Percentiles rank a stretch among this genome's conserved stretches.
phyloP scores from a whole-genome alignment of 1,140 invertebrate genomes.

The Armadillidium nasatum region DNA sequence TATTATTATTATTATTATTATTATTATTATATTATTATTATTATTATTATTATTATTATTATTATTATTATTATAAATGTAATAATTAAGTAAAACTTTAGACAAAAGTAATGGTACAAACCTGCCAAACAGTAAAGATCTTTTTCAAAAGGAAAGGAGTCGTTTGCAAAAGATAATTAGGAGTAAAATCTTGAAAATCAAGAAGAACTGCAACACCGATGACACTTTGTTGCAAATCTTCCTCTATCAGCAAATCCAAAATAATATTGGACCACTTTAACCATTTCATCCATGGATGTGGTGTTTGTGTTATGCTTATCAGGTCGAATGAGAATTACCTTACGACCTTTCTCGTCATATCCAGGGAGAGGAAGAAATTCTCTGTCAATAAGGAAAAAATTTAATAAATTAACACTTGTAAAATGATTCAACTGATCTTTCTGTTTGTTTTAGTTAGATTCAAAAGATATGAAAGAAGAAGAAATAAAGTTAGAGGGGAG shows the following conservation, averaged over 20 bases:
- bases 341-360: conserved; percentile 29
- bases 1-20: too few species aligned
- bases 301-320: conserved; percentile 11
- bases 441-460: too few species aligned
- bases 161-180: too few species aligned
- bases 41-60: too few species aligned
- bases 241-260: conserved; percentile 54
- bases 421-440: too few species aligned
- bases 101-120: background rate
- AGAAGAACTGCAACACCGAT: conserved; percentile 36
- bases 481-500: too few species aligned
- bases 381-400: background rate
- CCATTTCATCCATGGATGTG: background rate
- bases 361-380: conserved; percentile 31
- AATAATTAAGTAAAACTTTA: too few species aligned
- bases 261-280: background rate
- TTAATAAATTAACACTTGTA: background rate
- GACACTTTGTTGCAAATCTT: conserved; percentile 54
- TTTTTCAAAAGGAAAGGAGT: conserved; percentile 47
- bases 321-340: conserved; percentile 25
- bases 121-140: conserved; percentile 38
- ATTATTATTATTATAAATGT: too few species aligned
- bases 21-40: too few species aligned
- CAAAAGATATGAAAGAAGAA: too few species aligned
- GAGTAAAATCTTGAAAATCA: too few species aligned